phyloP scores from a whole-genome alignment of 1,140 invertebrate genomes.

The Cherax quadricarinatus region DNA sequence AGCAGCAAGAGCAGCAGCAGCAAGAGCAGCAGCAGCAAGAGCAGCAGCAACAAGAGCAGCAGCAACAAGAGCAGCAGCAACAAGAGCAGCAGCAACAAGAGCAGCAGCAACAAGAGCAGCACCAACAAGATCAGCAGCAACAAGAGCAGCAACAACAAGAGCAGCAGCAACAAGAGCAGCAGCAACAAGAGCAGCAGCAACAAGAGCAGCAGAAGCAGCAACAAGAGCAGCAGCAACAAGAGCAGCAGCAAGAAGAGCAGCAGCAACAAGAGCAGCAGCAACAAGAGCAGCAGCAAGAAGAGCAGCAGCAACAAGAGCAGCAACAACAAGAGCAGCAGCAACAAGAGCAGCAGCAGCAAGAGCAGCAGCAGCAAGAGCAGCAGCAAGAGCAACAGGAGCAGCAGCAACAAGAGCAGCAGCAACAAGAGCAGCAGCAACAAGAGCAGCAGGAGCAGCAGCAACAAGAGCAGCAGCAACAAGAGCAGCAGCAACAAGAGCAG shows the following conservation, averaged over 20 bases:
- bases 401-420: not conserved
- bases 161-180: slow-evolving; percentile 5
- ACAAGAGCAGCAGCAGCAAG: too few relatives aligned
- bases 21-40: slow-evolving; percentile 32
- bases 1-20: slow-evolving; percentile 36
- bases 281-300: too few relatives aligned
- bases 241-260: too few relatives aligned
- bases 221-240: too few relatives aligned
- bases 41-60: slow-evolving; percentile 18
- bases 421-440: not conserved
- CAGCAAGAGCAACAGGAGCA: not conserved
- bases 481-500: slow-evolving; percentile 34
- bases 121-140: slow-evolving; percentile 24
- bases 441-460: not conserved
- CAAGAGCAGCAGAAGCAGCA: too few relatives aligned
- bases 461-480: not conserved
- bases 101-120: not conserved
- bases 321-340: too few relatives aligned
- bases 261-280: too few relatives aligned
- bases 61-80: slow-evolving; percentile 25
- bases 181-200: slow-evolving; percentile 36
- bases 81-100: slow-evolving; percentile 8
- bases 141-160: slow-evolving; percentile 11
- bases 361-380: not conserved
- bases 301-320: too few relatives aligned